Evolutionary conservation across 2,888 invertebrate species (phyloP).

Genomic region (Spodoptera exigua): DNA sequence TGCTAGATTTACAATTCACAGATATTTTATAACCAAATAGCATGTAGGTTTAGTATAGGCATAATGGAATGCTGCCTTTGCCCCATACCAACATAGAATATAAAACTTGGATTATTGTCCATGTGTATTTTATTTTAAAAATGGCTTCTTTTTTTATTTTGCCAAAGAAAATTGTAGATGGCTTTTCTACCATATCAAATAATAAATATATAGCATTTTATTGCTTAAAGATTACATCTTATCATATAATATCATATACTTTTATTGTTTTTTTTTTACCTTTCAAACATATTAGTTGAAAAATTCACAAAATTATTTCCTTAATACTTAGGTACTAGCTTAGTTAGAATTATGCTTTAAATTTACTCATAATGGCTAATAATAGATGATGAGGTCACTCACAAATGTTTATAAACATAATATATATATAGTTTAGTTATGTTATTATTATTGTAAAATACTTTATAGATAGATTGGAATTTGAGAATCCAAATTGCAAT

Average conservation of each 20-base stretch:
- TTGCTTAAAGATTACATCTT: constrained; percentile 22
- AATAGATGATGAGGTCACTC: no score
- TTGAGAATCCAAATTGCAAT: no score
- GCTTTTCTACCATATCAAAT: no score
- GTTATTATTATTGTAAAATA: no score
- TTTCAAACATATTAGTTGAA: no score
- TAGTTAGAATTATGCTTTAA: no score
- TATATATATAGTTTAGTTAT: no score
- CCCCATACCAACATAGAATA: background rate
- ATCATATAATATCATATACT: constrained; percentile 15
- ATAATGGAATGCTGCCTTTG: constrained; percentile 15
- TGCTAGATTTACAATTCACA: constrained; percentile 7
- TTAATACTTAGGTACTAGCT: no score
- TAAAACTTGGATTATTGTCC: constrained; percentile 9
- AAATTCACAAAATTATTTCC: no score
- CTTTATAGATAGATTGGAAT: no score
- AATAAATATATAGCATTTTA: constrained; percentile 11
- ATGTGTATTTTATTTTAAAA: background rate
- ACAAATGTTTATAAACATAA: no score
- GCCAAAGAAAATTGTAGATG: background rate
- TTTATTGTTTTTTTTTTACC: background rate
- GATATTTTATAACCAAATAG: constrained; percentile 2
- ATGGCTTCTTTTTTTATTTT: background rate
- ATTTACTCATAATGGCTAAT: no score
- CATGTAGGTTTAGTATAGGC: constrained; percentile 12